Evolutionary conservation across 2,888 invertebrate genomes (phyloP).

Genomic region (Netelia inedita): DNA sequence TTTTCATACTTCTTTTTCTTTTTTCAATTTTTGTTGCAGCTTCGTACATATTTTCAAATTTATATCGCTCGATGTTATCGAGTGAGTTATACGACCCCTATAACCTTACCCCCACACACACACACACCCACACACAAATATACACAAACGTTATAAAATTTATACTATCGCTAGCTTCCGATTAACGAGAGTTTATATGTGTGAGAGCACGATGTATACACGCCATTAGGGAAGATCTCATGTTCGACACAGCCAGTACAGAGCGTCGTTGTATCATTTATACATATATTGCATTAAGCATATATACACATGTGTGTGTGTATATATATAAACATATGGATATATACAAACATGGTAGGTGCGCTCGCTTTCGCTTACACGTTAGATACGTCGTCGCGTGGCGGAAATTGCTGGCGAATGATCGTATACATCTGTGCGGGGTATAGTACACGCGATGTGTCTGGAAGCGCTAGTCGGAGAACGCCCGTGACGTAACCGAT

Average conservation of each 20-base stretch:
- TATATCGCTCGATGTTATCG: conserved; percentile 34
- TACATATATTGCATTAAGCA: not conserved
- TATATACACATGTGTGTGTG: not conserved
- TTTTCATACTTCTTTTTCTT: not conserved
- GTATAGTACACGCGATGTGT: conserved; percentile 60
- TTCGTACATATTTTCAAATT: conserved; percentile 34
- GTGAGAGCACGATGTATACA: conserved; percentile 19
- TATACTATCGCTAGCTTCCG: conserved; percentile 48
- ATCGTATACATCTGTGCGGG: conserved; percentile 53
- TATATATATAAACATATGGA: not conserved
- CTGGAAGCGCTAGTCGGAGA: conserved; percentile 55
- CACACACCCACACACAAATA: no score
- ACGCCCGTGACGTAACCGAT: conserved; percentile 65
- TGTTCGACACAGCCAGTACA: conserved; percentile 3
- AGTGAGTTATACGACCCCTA: conserved; percentile 13
- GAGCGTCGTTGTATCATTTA: not conserved
- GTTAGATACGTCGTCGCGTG: conserved; percentile 63
- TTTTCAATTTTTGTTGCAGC: not conserved
- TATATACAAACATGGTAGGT: not conserved
- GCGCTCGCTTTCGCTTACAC: conserved; percentile 26
- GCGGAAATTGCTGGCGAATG: conserved; percentile 66
- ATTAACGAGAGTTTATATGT: conserved; percentile 56
- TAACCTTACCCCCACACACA: not conserved
- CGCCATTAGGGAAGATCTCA: conserved; percentile 42
- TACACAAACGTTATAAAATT: conserved; percentile 3